A percentile compares a stretch with the other conserved stretches of the same genome.
These are phyloP conservation scores for Adelges cooleyi DNA, from an alignment of 1,140 invertebrate genomes.

Conservation along the genomic window DNA sequence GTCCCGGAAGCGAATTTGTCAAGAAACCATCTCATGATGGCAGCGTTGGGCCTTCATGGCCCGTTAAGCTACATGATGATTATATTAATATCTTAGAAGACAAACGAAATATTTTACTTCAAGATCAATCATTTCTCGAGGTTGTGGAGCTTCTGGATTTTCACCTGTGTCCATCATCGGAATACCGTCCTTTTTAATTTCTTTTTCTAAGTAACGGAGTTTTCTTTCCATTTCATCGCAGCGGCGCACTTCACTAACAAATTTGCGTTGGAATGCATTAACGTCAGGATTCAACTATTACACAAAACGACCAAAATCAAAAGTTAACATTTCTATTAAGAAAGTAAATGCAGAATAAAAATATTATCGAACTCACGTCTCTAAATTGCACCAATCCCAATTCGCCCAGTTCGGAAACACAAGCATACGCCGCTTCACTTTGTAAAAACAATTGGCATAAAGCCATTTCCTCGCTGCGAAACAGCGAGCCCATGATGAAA, in stretches of 20 bases:
- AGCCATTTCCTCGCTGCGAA: conserved; percentile 83
- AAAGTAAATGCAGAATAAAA: not conserved
- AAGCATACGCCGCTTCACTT: conserved; percentile 86
- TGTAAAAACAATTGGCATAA: conserved; percentile 82
- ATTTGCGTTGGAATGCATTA: conserved; percentile 91
- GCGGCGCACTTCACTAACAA: conserved; percentile 85
- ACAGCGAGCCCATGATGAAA: conserved; percentile 60
- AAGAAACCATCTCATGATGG: too few relatives aligned
- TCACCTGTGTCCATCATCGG: conserved; percentile 95
- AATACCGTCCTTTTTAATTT: conserved; percentile 95
- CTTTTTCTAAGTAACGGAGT: conserved; percentile 89
- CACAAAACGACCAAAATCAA: not conserved
- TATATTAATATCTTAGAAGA: not conserved
- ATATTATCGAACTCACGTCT: conserved; percentile 53
- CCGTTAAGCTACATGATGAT: too few relatives aligned
- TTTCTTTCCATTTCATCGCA: conserved; percentile 96
- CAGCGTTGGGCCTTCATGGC: too few relatives aligned
- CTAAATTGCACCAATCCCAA: conserved; percentile 85
- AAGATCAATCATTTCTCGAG: conserved; percentile 97
- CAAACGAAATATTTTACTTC: conserved; percentile 51
- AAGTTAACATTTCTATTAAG: conserved; percentile 1
- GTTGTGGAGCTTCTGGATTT: conserved; percentile 94
- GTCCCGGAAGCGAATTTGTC: too few relatives aligned
- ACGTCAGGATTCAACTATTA: conserved; percentile 80
- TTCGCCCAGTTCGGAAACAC: conserved; percentile 85